Base-by-base conservation (phyloP, 1,140 invertebrate species). In the Teleogryllus occipitalis region DNA sequence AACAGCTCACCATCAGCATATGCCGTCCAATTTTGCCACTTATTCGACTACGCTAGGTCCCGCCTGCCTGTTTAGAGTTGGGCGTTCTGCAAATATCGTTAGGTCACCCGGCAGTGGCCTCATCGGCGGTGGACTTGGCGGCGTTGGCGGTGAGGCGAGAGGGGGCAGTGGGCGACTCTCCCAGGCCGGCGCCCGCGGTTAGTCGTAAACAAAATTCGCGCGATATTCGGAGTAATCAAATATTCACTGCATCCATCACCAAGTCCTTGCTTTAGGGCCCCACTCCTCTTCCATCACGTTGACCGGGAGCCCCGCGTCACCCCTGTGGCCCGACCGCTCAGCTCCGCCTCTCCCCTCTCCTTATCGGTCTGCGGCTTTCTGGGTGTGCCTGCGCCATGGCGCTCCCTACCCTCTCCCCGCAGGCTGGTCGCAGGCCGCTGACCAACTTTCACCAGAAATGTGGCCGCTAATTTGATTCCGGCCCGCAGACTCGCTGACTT, bases 191-290 rank as follows among this genome's bases (percentile, higher is more conserved):
- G 15, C 8, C 54, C 54, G 54, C 54, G 54, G 54, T 65, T 65
- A 65, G 54, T 65, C 54, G 54, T 65, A 65, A 65, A 65, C 54
- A 65, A 65, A 65, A 65, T 65, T 65, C 54, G 54, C 54, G 54
- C 54, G 54, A 65, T 65, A 65, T 65, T 65, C 54, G 18, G 10
- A 65, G 54, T 65, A 65, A 65, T 65, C 54, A 65, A 65, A 65
- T 65, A 65, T 65, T 65, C 49, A 65, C 54, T 65, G 54, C 54
- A 65, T 65, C 54, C 54, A 65, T 65, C 7, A 65, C 54, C 15
- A 7, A 65, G 54, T 65, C 54, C 7, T 65, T 2, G 54, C 54
- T 65, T 65, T 65, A 7, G 54, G 54, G 18, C 10, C 54, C 49
- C 54, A 3, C 54, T 65, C 54, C 54, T 65, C 54, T 65, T 65